phyloP scores from a whole-genome alignment of 2,113 vertebrate genomes.

The Myrmophylax atrothorax region DNA sequence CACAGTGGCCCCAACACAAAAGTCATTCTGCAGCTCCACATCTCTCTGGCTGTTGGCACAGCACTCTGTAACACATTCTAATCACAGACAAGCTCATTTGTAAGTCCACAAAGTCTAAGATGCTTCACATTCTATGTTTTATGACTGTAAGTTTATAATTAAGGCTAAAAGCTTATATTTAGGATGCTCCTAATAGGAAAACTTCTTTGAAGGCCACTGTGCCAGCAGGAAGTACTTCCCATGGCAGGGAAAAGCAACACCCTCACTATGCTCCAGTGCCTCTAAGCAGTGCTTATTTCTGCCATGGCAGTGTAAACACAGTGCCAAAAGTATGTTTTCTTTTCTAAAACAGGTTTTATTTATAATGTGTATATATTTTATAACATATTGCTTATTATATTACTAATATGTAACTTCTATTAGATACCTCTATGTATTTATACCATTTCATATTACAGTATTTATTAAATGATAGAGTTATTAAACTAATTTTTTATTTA shows the following conservation, averaged over 20 bases:
- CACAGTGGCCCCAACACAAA: neutral
- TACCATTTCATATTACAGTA: neutral
- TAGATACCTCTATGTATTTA: neutral
- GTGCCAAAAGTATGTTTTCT: neutral
- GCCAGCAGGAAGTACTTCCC: neutral
- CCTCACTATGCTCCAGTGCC: neutral
- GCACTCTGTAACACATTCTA: neutral
- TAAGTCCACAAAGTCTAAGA: neutral
- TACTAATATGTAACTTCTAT: neutral
- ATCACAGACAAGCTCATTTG: neutral
- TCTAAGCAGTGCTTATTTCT: neutral
- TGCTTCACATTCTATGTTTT: neutral
- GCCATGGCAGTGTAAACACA: neutral
- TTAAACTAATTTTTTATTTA: neutral
- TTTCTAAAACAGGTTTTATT: neutral
- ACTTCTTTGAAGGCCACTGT: neutral
- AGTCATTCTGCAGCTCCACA: neutral
- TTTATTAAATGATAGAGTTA: neutral
- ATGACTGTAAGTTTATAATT: neutral
- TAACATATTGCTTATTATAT: neutral
- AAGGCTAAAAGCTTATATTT: neutral
- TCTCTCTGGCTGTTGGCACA: neutral
- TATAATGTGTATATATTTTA: neutral
- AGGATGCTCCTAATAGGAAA: neutral
- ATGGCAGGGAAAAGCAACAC: neutral